These are phyloP conservation scores for Notiomystis cincta DNA, from an alignment of 2,113 vertebrate genomes.

Conservation along the genomic window DNA sequence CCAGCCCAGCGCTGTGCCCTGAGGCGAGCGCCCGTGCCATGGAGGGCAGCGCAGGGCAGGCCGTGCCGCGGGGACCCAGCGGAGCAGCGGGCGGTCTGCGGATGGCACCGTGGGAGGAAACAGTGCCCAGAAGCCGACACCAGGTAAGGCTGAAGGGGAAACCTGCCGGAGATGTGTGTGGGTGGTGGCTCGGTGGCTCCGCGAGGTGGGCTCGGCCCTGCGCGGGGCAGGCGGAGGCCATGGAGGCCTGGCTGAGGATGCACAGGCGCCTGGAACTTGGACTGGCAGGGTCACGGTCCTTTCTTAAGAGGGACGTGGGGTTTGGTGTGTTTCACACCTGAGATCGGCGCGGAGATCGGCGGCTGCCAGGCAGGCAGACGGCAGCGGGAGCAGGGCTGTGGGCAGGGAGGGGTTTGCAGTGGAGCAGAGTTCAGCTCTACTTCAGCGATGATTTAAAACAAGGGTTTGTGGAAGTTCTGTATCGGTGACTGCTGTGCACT, in stretches of 20 bases:
- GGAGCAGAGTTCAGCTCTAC: background rate
- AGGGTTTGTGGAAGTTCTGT: background rate
- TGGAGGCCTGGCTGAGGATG: background rate
- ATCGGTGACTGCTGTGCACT: fast-evolving
- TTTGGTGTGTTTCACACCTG: background rate
- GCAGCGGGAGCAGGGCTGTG: background rate
- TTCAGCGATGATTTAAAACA: background rate
- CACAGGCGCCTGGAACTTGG: fast-evolving
- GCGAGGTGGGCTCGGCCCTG: background rate
- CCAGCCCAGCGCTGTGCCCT: background rate
- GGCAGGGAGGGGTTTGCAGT: background rate
- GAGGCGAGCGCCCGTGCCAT: fast-evolving
- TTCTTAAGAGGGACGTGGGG: background rate
- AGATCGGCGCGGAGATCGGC: background rate
- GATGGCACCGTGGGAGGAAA: background rate
- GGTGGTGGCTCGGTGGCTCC: background rate
- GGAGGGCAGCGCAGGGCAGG: background rate
- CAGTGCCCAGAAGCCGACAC: background rate
- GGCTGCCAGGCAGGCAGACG: background rate
- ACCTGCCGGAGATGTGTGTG: fast-evolving
- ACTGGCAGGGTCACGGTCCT: background rate
- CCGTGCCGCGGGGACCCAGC: background rate
- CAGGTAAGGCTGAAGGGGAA: background rate
- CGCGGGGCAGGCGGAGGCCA: fast-evolving
- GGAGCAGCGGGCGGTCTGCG: background rate